These are phyloP conservation scores for Chionis minor DNA, from an alignment of 2,113 vertebrate genomes.

Conservation along the genomic window DNA sequence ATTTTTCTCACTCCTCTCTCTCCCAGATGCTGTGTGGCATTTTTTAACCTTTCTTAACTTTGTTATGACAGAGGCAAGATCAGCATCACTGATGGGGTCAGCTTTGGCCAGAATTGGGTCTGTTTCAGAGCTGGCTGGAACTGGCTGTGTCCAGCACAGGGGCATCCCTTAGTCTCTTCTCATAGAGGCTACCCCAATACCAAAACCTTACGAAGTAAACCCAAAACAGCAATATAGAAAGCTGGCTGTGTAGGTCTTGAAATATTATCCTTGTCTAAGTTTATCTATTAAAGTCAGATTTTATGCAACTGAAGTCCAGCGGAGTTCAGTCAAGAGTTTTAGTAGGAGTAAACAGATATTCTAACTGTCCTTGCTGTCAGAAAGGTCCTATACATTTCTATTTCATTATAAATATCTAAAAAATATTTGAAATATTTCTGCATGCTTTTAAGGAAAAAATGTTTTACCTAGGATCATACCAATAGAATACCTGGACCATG, in stretches of 20 bases:
- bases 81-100: not conserved
- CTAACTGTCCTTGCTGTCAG: not conserved
- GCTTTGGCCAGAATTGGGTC: rapidly evolving
- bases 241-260: not conserved
- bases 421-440: not conserved
- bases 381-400: not conserved
- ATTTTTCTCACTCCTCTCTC: not conserved
- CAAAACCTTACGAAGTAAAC: not conserved
- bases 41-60: not conserved
- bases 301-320: not conserved
- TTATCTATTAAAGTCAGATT: not conserved
- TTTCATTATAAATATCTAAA: not conserved
- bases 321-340: not conserved
- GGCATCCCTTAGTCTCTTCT: not conserved
- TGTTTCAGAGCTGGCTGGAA: not conserved
- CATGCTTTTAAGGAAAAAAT: not conserved
- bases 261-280: not conserved
- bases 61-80: not conserved
- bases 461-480: not conserved
- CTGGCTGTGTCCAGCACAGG: not conserved
- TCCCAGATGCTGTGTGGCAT: rapidly evolving
- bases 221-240: not conserved
- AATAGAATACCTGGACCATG: not conserved
- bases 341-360: not conserved
- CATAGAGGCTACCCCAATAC: not conserved